Conservation (phyloP, 2,888 invertebrate genomes). For the Scaptomyza cyrtandrae region DNA sequence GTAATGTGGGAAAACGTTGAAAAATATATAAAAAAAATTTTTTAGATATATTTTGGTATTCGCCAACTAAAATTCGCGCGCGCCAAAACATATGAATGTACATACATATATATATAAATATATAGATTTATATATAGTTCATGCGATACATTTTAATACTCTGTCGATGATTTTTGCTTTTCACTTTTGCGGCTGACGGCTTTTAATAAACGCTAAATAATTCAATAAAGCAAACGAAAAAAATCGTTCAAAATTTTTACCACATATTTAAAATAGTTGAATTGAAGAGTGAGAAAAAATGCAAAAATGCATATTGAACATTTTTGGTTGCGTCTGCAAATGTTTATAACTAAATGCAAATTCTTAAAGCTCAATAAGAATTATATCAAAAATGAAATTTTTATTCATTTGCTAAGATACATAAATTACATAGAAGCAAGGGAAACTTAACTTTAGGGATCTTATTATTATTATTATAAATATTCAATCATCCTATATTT, state of each 20-base stretch:
- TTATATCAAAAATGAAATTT: no score
- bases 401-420: no score
- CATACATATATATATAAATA: background rate
- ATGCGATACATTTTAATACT: slow-evolving; percentile 44
- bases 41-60: background rate
- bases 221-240: slow-evolving; percentile 50
- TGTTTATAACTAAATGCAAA: background rate
- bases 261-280: slow-evolving; percentile 43
- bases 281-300: slow-evolving; percentile 8
- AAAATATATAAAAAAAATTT: slow-evolving; percentile 34
- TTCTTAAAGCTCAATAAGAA: no score
- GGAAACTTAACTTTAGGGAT: no score
- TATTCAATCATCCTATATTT: no score
- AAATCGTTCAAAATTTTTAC: slow-evolving; percentile 32
- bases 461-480: no score
- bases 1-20: slow-evolving; percentile 60
- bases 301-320: slow-evolving; percentile 4
- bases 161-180: slow-evolving; percentile 49
- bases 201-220: slow-evolving; percentile 34
- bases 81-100: background rate
- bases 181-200: slow-evolving; percentile 37
- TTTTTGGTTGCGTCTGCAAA: background rate
- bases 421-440: no score
- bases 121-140: slow-evolving; percentile 10
- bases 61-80: slow-evolving; percentile 1